Base-by-base conservation (phyloP, 2,113 vertebrate genomes). In the Thunnus thynnus region DNA sequence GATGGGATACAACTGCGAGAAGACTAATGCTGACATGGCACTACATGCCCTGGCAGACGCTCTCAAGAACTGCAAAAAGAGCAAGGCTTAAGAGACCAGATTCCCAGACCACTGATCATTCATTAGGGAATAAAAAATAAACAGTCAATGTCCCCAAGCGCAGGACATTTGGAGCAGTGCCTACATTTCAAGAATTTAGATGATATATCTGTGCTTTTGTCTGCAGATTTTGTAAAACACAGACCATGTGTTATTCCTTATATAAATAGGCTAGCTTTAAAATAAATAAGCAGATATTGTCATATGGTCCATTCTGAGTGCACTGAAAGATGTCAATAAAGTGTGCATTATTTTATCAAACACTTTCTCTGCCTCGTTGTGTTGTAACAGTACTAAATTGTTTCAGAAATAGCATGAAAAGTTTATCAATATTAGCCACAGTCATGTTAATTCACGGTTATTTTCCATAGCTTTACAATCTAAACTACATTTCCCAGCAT, bases 1-100 rank as follows among this genome's bases (percentile, higher is more conserved):
- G 85, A 96, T 99, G 96, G 98, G 98, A 82, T 95, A 94, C 93
- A 99, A 99, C 85, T 97, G 97, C 0, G 97, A 96, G 80, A 89
- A 92, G 1, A 18, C 50, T 41, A 99, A 96, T 0, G 97, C 96
- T 85, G 96, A 97, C 66, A 94, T 77, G 11, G 95, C 96, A 22
- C 88, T 95, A 0, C 6, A 17, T 0, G 97, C 97, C 68, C 91
- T 99, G 88, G 91, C 16, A 4, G 96, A 98, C 0, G 96, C 97
- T 62, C 95, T 99, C 0, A 86, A 93, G 84, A 86, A 27, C 88
- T 99, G 97, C 88, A 94, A 82, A 76, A 95, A 84, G 79, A 95
- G 91, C 94, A 96, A 93, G 80, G 93, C 97, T 72, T 99, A 88
- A 88, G 66, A 76, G 44, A 55, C 22, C 32, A 44, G 3, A 58